These are phyloP conservation scores for Spondyliosoma cantharus DNA, from an alignment of 2,797 vertebrate genomes.

Conservation along the genomic window DNA sequence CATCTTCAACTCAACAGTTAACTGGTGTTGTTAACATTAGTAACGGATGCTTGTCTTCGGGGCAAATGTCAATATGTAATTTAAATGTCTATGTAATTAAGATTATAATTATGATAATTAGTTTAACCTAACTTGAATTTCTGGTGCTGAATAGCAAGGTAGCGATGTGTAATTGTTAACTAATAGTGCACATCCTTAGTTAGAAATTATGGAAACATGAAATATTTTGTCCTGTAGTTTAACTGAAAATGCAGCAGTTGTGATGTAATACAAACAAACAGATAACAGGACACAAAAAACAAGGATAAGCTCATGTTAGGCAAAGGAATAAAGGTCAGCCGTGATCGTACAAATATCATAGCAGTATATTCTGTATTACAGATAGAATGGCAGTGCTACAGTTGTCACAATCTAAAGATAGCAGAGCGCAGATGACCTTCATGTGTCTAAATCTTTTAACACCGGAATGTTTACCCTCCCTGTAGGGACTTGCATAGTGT, in stretches of 20 bases:
- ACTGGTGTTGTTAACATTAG: too few species aligned
- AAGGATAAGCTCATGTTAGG: neutral
- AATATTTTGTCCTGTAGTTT: neutral
- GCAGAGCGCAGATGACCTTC: conserved; percentile 17
- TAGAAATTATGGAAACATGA: neutral
- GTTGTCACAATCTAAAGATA: conserved; percentile 33
- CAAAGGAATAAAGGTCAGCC: neutral
- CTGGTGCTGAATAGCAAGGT: too few species aligned
- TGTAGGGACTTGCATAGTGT: neutral
- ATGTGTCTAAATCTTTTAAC: conserved; percentile 29
- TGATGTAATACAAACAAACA: too few species aligned
- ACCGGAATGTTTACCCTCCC: conserved; percentile 4
- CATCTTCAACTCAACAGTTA: too few species aligned
- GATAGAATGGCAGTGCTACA: neutral
- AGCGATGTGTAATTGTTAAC: too few species aligned
- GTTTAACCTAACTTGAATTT: too few species aligned
- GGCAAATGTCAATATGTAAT: too few species aligned
- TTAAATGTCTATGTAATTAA: too few species aligned
- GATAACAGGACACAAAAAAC: too few species aligned
- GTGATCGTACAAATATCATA: neutral
- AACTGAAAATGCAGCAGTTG: neutral
- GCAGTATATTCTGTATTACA: neutral
- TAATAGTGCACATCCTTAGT: too few species aligned
- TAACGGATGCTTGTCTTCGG: too few species aligned
- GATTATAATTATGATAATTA: too few species aligned